Evolutionary conservation across 2,797 vertebrate species (phyloP), one percentile per base, ranked within the genome.

Genomic region (Lepus oiostolus): DNA sequence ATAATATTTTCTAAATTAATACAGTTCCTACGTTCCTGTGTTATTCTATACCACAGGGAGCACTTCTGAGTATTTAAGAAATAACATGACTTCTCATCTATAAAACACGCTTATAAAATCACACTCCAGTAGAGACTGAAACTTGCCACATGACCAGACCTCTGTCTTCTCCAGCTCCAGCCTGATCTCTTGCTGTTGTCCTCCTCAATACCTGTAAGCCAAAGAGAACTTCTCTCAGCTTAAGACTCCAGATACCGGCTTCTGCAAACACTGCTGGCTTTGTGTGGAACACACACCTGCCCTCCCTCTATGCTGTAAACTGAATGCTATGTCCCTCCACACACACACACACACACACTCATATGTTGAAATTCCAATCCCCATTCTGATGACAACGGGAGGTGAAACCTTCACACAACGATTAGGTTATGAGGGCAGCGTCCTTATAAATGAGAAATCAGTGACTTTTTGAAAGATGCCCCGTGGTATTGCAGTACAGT

Each of bases 31-130:
- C 13, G 21, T 75, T 42, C 38, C 38, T 42, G 38, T 42, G 62
- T 35, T 85, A 82, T 32, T 79, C 67, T 84, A 38, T 0, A 50
- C 10, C 24, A 60, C 35, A 60, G 70, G 75, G 90, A 42, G 71
- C 52, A 62, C 35, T n/a, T 76, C 38, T 86, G 42, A 60, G 30
- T 47, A 81, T 68, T 83, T 63, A 67, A 54, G 75, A 72, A 75
- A 58, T 68, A 28, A 12, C 19, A 79, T 50, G 54, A 21, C 13
- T 84, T 22, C 54, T 94, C 22, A 86, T 71, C 93, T 42, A 65
- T 42, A 80, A 95, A 95, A 71, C 35, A 62, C 13, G 10, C 60
- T 90, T 90, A 24, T 80, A 75, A 91, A 71, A 87, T n/a, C 32
- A 63, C n/a, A 50, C 10, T 84, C 67, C 24, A 13, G 16, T 3